A percentile compares a stretch with the other conserved stretches of the same genome.
Evolutionary conservation across 2,113 vertebrate species (phyloP).

Genomic region (Oncorhynchus mykiss): DNA sequence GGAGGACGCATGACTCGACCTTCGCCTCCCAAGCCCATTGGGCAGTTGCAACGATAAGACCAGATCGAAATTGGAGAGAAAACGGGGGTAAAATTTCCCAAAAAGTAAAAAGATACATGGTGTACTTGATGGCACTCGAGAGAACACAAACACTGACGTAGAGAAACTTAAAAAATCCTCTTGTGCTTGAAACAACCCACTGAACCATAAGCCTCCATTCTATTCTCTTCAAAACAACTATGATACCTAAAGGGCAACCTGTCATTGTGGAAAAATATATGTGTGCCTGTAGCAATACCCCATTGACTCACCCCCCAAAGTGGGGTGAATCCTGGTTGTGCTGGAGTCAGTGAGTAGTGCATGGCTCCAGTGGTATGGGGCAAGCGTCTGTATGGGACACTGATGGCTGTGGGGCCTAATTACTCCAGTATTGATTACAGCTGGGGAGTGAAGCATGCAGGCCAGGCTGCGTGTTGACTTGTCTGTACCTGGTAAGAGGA

Average conservation of each 20-base stretch:
- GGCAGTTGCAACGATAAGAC: too few species aligned
- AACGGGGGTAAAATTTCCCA: not conserved
- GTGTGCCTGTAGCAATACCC: constrained; percentile 36
- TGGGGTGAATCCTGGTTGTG: not conserved
- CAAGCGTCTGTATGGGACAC: constrained; percentile 2
- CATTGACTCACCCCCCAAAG: constrained; percentile 21
- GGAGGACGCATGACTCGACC: too few species aligned
- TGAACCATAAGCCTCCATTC: not conserved
- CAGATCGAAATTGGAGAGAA: too few species aligned
- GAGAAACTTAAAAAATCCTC: too few species aligned
- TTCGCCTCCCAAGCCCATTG: too few species aligned
- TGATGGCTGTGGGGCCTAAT: constrained; percentile 26
- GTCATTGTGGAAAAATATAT: too few species aligned
- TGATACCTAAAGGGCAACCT: not conserved
- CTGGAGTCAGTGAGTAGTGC: not conserved
- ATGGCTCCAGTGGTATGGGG: not conserved
- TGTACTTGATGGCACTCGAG: too few species aligned
- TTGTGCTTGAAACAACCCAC: not conserved
- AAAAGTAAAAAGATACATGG: not conserved
- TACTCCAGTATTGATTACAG: constrained; percentile 26
- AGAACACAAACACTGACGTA: too few species aligned
- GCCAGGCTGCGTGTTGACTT: not conserved
- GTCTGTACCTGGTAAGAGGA: not conserved
- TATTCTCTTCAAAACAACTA: not conserved
- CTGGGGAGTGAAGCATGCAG: not conserved